Conservation (phyloP, 2,797 vertebrate genomes). For the Gymnothorax reevesii region DNA sequence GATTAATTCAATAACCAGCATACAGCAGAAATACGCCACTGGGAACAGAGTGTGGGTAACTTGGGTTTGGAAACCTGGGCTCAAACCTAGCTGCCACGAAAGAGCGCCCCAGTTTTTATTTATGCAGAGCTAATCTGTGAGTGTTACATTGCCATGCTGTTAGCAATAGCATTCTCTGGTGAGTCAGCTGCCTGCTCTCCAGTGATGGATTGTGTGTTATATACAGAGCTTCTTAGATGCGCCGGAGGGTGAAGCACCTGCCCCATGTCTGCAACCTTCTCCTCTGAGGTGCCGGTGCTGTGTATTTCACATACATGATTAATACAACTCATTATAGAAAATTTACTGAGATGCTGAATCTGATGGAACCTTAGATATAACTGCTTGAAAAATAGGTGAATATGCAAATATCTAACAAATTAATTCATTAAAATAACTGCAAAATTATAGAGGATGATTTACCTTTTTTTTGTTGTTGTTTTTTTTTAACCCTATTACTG, state of each 20-base stretch:
- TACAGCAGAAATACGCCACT: background rate
- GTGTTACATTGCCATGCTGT: background rate
- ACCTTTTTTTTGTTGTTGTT: too few species aligned
- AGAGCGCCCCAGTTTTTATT: background rate
- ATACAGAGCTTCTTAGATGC: background rate
- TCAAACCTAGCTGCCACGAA: background rate
- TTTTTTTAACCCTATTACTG: too few species aligned
- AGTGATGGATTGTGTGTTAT: background rate
- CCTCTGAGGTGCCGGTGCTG: background rate
- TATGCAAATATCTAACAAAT: background rate
- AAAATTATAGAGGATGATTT: background rate
- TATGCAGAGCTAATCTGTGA: background rate
- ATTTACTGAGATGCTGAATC: background rate
- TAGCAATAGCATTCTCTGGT: background rate
- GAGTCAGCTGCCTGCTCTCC: background rate
- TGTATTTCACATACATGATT: background rate
- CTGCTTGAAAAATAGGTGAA: background rate
- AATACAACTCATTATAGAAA: background rate
- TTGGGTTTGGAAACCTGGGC: background rate
- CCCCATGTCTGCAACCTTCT: background rate
- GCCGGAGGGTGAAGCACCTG: background rate
- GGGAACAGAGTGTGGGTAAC: background rate
- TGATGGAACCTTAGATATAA: background rate
- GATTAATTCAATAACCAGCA: background rate
- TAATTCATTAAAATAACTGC: background rate